Base-by-base conservation (phyloP, 2,888 invertebrate species). In the Campoplex capitator region DNA sequence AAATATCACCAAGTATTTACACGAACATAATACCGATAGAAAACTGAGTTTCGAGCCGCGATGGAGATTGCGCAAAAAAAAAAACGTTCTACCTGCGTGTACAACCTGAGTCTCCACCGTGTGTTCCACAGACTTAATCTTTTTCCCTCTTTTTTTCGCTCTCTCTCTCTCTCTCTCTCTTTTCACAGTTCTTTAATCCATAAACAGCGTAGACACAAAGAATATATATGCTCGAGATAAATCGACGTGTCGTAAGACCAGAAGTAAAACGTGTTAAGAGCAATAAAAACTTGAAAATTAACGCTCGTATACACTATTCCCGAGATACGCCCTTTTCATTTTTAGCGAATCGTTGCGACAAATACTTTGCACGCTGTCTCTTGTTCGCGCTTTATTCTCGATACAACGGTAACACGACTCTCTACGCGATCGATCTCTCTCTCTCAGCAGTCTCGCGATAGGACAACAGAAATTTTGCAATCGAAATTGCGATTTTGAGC, bases 61-160 rank as follows among this genome's bases (percentile, higher is more conserved):
- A 78, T 42, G 45, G 58, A 23, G 23, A 58, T 79, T 79, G 79
- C 79, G 76, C 65, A 77, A 70, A 79, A 77, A 79, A 68, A 79
- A 35, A n/a, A 58, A 28, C 18, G 79, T 54, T 79, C 70, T 71
- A 79, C 79, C 79, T 71, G 79, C 23, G 23, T 42, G 65, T 79
- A 23, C 58, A 58, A 45, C 23, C 70, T 58, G 56, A 71, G 70
- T 58, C 79, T 79, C 70, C 70, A 71, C 35, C 70, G 54, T 13
- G 74, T 32, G 74, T 77, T 51, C 77, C 38, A 23, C 23, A 48
- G 38, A 51, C 71, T 71, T 51, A 13, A 48, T 71, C 67, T 38
- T 42, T 73, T 38, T 18, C 68, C 45, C 6, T 48, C 18, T 62
- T 79, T 79, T 28, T 42, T 48, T 23, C 23, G 0, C 23, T 23